Conservation (phyloP, 2,888 invertebrate genomes). For the Pseudeuparius sepicola region DNA sequence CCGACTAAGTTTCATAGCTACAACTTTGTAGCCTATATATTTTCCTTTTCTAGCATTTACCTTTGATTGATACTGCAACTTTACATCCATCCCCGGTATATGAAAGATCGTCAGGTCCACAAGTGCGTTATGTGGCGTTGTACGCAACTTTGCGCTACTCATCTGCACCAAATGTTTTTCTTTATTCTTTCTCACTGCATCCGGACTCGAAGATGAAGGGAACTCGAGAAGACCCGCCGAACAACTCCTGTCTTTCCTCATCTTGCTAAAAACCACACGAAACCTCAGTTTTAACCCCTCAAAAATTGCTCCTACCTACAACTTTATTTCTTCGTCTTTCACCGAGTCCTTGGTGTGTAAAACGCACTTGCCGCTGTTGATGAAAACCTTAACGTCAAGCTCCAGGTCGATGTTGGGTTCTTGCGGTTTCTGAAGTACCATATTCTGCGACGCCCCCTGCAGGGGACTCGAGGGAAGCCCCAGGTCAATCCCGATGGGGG, state of each 20-base stretch:
- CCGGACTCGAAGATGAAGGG: slow-evolving; percentile 35
- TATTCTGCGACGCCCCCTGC: slow-evolving; percentile 23
- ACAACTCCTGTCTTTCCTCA: slow-evolving; percentile 59
- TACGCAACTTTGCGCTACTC: slow-evolving; percentile 34
- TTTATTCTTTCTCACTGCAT: slow-evolving; percentile 36
- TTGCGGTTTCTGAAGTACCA: slow-evolving; percentile 44
- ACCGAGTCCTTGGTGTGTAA: slow-evolving; percentile 80
- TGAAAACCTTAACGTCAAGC: slow-evolving; percentile 89
- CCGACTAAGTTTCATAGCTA: no score
- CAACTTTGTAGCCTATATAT: neutral
- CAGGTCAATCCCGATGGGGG: slow-evolving; percentile 22
- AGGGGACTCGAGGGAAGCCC: slow-evolving; percentile 23
- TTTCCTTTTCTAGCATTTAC: slow-evolving; percentile 22
- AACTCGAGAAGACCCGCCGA: slow-evolving; percentile 38
- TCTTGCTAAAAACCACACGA: slow-evolving; percentile 34
- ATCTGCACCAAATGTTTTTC: slow-evolving; percentile 34
- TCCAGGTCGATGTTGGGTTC: slow-evolving; percentile 95
- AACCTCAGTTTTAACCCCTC: slow-evolving; percentile 3
- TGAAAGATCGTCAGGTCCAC: slow-evolving; percentile 80
- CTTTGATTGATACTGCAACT: slow-evolving; percentile 38
- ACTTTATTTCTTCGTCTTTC: slow-evolving; percentile 57
- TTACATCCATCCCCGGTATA: slow-evolving; percentile 81
- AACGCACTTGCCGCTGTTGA: slow-evolving; percentile 95
- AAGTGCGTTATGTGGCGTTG: slow-evolving; percentile 37
- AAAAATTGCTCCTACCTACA: slow-evolving; percentile 28